Evolutionary conservation across 2,888 invertebrate species (phyloP).

Genomic region (Eristalinus sepulchralis): DNA sequence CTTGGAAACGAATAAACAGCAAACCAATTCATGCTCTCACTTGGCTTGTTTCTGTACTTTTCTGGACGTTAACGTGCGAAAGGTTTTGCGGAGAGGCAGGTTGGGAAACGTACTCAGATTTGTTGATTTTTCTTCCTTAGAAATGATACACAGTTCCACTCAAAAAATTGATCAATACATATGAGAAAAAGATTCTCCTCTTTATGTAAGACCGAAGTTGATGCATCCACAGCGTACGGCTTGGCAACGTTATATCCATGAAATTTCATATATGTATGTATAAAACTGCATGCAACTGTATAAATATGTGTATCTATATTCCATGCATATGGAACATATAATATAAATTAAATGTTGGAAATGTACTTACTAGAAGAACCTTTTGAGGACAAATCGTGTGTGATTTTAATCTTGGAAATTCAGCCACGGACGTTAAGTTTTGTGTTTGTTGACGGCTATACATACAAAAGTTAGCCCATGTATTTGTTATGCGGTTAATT

Average conservation of each 20-base stretch:
- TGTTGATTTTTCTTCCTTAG: slow-evolving; percentile 19
- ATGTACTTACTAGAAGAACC: slow-evolving; percentile 9
- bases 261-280: neutral
- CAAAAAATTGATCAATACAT: slow-evolving; percentile 52
- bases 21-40: slow-evolving; percentile 35
- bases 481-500: neutral
- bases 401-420: slow-evolving; percentile 26
- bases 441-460: neutral
- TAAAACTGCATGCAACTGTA: neutral
- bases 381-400: slow-evolving; percentile 27
- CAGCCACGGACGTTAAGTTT: slow-evolving; percentile 1
- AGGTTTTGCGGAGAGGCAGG: slow-evolving; percentile 15
- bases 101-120: slow-evolving; percentile 3
- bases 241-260: neutral
- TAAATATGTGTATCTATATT: neutral
- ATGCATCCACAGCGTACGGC: neutral
- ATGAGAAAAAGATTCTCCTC: slow-evolving; percentile 34
- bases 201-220: slow-evolving; percentile 17
- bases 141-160: slow-evolving; percentile 37
- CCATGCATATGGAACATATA: slow-evolving; percentile 5
- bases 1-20: slow-evolving; percentile 75
- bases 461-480: neutral
- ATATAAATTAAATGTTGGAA: slow-evolving; percentile 28
- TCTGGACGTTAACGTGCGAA: slow-evolving; percentile 14
- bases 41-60: slow-evolving; percentile 16